These are phyloP conservation scores for Amblyjoppa fuscipennis DNA, from an alignment of 2,888 invertebrate species.

Conservation along the genomic window DNA sequence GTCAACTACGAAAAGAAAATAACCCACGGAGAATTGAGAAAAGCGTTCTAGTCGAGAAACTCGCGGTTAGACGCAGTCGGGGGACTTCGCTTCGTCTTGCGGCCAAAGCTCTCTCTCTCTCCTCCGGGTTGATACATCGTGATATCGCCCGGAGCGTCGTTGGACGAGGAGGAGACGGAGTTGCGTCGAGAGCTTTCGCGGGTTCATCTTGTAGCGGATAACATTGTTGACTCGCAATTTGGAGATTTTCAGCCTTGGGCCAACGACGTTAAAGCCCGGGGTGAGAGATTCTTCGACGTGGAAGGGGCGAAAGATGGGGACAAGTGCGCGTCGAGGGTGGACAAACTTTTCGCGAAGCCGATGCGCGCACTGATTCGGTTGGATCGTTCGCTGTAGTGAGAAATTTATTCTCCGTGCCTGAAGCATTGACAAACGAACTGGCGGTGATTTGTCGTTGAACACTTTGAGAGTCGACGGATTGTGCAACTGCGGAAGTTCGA, in stretches of 20 bases:
- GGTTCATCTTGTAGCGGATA: background rate
- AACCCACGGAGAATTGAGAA: background rate
- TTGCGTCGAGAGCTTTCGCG: background rate
- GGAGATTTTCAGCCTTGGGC: background rate
- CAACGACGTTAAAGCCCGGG: background rate
- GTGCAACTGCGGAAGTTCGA: background rate
- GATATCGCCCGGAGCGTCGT: background rate
- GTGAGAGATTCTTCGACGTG: background rate
- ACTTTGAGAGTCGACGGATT: background rate
- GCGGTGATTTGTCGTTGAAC: background rate
- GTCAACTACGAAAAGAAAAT: background rate
- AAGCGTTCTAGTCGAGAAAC: constrained; percentile 9
- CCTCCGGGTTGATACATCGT: background rate
- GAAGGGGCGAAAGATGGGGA: background rate
- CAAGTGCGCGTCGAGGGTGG: background rate
- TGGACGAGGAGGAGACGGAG: background rate
- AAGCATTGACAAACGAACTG: background rate
- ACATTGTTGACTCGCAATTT: background rate
- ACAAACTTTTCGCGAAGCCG: background rate
- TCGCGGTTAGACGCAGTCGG: background rate
- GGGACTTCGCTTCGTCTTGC: background rate
- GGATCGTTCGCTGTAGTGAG: background rate
- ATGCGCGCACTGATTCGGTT: background rate
- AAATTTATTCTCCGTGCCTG: background rate
- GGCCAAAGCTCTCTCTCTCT: background rate